Percentiles rank a stretch among this genome's conserved stretches.
Conservation (phyloP, 2,888 invertebrate species). For the Temnothorax rugatulus region DNA sequence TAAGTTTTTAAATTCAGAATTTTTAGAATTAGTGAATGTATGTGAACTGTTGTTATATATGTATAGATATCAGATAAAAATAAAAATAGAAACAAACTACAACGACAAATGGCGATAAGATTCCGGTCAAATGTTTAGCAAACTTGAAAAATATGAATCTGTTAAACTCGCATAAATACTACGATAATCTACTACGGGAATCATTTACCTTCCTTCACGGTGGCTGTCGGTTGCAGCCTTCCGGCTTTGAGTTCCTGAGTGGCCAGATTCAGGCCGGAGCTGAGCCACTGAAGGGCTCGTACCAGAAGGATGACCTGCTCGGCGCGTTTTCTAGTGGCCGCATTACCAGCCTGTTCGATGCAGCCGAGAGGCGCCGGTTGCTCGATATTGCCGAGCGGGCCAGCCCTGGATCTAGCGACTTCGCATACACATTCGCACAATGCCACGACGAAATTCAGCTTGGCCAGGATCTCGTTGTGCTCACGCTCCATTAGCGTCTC, state of each 20-base stretch:
- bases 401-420: conserved; percentile 93
- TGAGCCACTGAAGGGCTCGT: conserved; percentile 96
- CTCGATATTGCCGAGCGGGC: conserved; percentile 88
- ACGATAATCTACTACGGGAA: not conserved
- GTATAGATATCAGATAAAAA: not conserved
- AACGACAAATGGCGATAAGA: not conserved
- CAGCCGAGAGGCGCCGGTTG: conserved; percentile 83
- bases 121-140: not conserved
- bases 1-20: not conserved
- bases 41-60: not conserved
- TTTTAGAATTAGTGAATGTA: not conserved
- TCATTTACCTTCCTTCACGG: conserved; percentile 93
- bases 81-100: not conserved
- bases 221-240: conserved; percentile 95
- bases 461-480: conserved; percentile 98
- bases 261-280: conserved; percentile 97
- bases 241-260: conserved; percentile 94
- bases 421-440: conserved; percentile 98
- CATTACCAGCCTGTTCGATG: conserved; percentile 81
- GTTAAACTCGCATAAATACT: not conserved
- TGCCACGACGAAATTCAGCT: conserved; percentile 98
- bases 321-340: conserved; percentile 87
- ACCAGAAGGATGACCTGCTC: conserved; percentile 96
- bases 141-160: not conserved
- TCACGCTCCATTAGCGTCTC: conserved; percentile 98